Evolutionary conservation across 1,140 invertebrate species (phyloP), one percentile per base, ranked within the genome.

Genomic region (Meteorus sp.): DNA sequence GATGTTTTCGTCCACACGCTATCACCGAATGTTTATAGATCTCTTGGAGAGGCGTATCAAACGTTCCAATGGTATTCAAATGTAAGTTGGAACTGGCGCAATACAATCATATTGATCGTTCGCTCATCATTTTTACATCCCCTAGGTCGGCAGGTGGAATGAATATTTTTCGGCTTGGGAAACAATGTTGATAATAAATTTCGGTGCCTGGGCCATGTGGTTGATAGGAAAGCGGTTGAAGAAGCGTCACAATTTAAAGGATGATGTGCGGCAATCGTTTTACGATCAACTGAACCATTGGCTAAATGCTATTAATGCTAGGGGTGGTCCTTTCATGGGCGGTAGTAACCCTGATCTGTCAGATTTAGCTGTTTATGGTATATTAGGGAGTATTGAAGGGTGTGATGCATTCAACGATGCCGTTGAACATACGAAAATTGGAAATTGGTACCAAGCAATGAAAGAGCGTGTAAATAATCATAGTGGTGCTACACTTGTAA

Each of bases 1-100:
- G 84, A 88, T 45, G 87, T 90, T 44, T 83, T 97, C 7, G 94
- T 98, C 1, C 95, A 98, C 73, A 87, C 88, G 0, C 81, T 99
- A 37, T 98, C 97, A 2, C 97, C 97, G 8, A 99, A 99, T 81
- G 94, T 98, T 47, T 99, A 99, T 71, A 85, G 94, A 56, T 94
- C 91, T 0, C 75, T 83, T 3, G 73, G 77, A 3, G 97, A 99
- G 84, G 85, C 97, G 0, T 74, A 95, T 15, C 86, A 95, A 74
- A 89, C 95, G 0, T 98, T 98, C 73, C 85, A 89, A 60, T 95
- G 93, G 88, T 98, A 97, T 78, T 92, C 93, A 8, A 75, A 91
- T 65, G 85, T 86, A 68, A 75, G 65, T 62, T 52, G 2, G 1
- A 31, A 15, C 9, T 33, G 19, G 20, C 50, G 2, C 25, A n/a